Evolutionary conservation across 2,797 vertebrate species (phyloP), one percentile per base, ranked within the genome.

Genomic region (Anguilla pacifica): DNA sequence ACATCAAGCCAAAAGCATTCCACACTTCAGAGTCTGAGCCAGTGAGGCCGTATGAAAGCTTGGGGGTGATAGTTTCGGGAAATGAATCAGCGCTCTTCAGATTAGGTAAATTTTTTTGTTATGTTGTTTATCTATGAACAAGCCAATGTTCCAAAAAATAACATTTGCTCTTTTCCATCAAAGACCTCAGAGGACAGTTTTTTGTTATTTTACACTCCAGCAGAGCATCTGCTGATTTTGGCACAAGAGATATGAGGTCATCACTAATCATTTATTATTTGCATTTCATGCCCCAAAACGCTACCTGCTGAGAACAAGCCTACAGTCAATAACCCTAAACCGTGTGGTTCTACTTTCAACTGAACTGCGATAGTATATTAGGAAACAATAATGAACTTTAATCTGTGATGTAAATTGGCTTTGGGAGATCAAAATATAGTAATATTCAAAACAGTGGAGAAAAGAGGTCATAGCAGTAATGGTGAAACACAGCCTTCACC

Each of bases 11-110:
- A 46, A 86, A 72, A 17, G 22, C 59, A 70, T 11, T 86, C 51
- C 72, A 67, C 49, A 67, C 70, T 77, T 49, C 17, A 28, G 25
- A 51, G 70, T 88, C 86, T 67, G 43, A 81, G 9, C n/a, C 28
- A 84, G 83, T 46, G 64, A 25, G n/a, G 55, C 25, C 67, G 83
- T 67, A 87, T 67, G 28, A 82, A n/a, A 57, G 46, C 61, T 87
- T 86, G 83, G 89, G 74, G 74, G 85, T 88, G 82, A 72, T 83
- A 82, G 59, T 39, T 86, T 88, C 86, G 89, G 85, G 82, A 90
- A 88, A 79, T 86, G 83, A 81, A 77, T 84, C 53, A 79, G 31
- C 79, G 74, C 46, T 72, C 13, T 84, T 25, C 6, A 31, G 46
- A 83, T 87, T 85, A 53, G 22, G 11, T 7, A 57, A 6, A 57